phyloP scores from a whole-genome alignment of 2,888 invertebrate genomes.

The Alitta virens region DNA sequence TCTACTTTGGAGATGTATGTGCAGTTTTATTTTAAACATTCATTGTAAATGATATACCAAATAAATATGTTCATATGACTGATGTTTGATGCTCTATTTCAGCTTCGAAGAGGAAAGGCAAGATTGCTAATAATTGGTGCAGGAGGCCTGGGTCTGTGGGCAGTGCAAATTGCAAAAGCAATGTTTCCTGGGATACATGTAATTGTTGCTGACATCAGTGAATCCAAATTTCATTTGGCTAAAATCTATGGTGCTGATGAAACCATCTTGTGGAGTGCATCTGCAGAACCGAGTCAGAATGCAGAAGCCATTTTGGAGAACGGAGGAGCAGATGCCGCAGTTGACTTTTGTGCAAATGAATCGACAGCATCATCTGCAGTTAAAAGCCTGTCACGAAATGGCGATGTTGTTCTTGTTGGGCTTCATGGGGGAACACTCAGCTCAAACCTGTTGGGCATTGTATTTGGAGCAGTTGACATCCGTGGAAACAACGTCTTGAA shows the following conservation, averaged over 20 bases:
- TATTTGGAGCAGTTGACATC: neutral
- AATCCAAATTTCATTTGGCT: neutral
- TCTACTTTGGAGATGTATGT: neutral
- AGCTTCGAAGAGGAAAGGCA: neutral
- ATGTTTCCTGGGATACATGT: conserved; percentile 2
- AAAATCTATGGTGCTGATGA: conserved; percentile 3
- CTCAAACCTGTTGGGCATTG: neutral
- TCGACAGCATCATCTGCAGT: neutral
- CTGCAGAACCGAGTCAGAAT: neutral
- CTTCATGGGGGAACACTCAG: conserved; percentile 1
- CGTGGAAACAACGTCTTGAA: neutral
- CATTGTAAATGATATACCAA: too few relatives aligned
- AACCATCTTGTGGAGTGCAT: conserved; percentile 4
- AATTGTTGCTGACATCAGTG: conserved; percentile 2
- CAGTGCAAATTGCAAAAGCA: conserved; percentile 16
- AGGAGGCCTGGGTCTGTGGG: conserved; percentile 22
- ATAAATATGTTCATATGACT: too few relatives aligned
- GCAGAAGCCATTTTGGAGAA: neutral
- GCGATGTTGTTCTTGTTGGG: neutral
- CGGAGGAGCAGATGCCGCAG: conserved; percentile 1
- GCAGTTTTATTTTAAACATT: too few relatives aligned
- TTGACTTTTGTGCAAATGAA: neutral
- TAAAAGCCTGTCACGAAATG: neutral
- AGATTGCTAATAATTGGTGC: conserved; percentile 16
- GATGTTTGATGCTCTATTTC: too few relatives aligned